Base-by-base conservation (phyloP, 2,888 invertebrate species). In the Atethmia centrago region DNA sequence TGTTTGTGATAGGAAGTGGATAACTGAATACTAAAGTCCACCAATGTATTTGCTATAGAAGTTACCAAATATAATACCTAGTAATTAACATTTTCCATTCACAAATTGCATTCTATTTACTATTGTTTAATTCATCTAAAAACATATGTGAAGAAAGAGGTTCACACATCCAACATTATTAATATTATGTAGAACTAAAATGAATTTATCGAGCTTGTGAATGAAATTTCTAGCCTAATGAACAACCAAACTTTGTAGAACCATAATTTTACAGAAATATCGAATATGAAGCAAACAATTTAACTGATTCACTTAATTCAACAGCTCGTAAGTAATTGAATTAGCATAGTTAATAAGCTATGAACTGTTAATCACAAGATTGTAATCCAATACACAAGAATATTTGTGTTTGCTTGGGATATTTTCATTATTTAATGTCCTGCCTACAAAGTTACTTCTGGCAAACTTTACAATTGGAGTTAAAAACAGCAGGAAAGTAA, bases 181-280 rank as follows among this genome's bases (percentile, higher is more conserved):
- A 47, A 62, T 9, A 45, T 45, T 25, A 10, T 56, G 21, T 71
- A 19, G 16, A n/a, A 28, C 14, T 25, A 25, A 53, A 53, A 19
- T 31, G 1, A 40, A 7, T 40, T 36, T 36, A 12, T 51, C 4
- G 19, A 28, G 19, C n/a, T 14, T 67, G 31, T 67, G 58, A 73
- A 58, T 73, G 28, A 63, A 63, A 77, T 69, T 63, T 51, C 16
- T 47, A 36, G 12, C n/a, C 53, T 36, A 69, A 58, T 77, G 14
- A 76, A n/a, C 12, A 28, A 49, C n/a, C 0, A 47, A 55, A 25
- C 0, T 53, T 49, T 31, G 2, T 53, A 4, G 47, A 7, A 12
- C 42, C 16, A 49, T 14, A 51, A 58, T 55, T 61, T 21, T 12
- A 36, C 16, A 16, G 36, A 49, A 64, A 63, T 45, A 47, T 63